Conservation (phyloP, 2,113 vertebrate species). For the Marmota flaviventris region DNA sequence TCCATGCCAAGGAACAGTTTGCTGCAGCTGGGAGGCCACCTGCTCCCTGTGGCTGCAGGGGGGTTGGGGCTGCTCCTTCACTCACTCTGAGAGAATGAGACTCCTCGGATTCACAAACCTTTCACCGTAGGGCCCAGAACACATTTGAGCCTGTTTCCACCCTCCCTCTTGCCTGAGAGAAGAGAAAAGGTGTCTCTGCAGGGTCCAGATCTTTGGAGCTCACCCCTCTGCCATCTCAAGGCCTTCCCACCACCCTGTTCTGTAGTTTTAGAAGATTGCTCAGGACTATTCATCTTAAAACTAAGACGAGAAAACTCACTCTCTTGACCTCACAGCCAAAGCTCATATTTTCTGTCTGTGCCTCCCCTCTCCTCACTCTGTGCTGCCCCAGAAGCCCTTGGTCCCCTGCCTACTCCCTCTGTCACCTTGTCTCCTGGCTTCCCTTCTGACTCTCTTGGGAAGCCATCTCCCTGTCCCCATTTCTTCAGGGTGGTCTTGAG, state of each 20-base stretch:
- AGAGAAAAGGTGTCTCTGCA: neutral
- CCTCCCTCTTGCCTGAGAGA: neutral
- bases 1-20: neutral
- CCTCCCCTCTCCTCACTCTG: neutral
- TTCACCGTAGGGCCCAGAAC: neutral
- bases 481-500: neutral
- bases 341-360: too few relatives aligned
- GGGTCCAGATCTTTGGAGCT: neutral
- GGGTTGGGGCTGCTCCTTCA: neutral
- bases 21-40: accelerated
- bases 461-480: neutral
- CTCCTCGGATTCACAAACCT: neutral
- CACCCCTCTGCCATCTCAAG: neutral
- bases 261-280: neutral
- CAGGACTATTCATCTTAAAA: neutral
- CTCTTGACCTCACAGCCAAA: neutral
- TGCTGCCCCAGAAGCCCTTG: neutral
- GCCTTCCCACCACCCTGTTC: neutral
- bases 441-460: neutral
- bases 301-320: neutral
- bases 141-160: neutral
- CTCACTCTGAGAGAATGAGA: neutral
- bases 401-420: neutral
- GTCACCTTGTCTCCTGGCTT: neutral
- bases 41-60: too few relatives aligned